These are phyloP conservation scores for Epinotia ramella DNA, from an alignment of 2,888 invertebrate species.

Conservation along the genomic window DNA sequence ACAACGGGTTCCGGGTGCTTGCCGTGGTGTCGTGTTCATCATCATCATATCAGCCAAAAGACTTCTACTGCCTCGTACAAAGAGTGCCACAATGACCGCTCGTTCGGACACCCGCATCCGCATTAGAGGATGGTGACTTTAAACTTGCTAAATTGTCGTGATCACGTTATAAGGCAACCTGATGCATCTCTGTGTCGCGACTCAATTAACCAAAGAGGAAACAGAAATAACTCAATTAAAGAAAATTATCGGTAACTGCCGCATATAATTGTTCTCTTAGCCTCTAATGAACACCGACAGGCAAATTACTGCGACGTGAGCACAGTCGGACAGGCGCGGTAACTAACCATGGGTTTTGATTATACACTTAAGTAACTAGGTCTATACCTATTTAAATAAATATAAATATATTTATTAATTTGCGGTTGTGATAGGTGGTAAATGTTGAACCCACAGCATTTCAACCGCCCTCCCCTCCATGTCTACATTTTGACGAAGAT, in stretches of 20 bases:
- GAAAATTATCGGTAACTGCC: constrained; percentile 29
- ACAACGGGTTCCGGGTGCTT: too few species aligned
- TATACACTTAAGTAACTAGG: neutral
- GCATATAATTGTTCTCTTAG: constrained; percentile 21
- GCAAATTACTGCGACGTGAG: constrained; percentile 19
- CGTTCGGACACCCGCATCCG: too few species aligned
- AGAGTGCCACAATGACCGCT: too few species aligned
- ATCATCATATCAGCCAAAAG: too few species aligned
- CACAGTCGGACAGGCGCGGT: neutral
- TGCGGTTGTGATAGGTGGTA: neutral
- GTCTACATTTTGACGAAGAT: too few species aligned
- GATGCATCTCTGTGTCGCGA: neutral
- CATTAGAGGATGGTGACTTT: too few species aligned
- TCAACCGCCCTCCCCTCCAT: too few species aligned
- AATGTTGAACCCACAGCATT: neutral
- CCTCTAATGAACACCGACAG: constrained; percentile 29
- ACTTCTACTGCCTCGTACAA: too few species aligned
- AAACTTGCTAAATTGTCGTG: too few species aligned
- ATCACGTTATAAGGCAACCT: neutral
- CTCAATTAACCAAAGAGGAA: constrained; percentile 6
- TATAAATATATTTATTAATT: too few species aligned
- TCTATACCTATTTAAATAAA: too few species aligned
- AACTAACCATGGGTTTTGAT: neutral
- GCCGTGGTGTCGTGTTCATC: too few species aligned
- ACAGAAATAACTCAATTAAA: constrained; percentile 16